Evolutionary conservation across 2,113 vertebrate genomes (phyloP).

Genomic region (Rhinopomastus cyanomelas): DNA sequence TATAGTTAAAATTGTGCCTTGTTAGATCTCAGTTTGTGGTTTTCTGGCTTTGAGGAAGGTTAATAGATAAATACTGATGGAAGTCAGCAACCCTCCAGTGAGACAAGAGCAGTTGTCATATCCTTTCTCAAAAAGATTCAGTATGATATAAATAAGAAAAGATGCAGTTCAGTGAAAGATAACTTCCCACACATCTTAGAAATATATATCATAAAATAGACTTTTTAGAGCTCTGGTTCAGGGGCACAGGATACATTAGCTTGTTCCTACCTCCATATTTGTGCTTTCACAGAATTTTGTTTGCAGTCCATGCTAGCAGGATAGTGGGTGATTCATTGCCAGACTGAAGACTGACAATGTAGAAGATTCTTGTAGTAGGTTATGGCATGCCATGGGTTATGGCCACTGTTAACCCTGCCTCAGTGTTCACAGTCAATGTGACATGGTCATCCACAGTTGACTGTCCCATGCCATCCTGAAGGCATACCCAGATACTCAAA

Average conservation of each 20-base stretch:
- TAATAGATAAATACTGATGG: background rate
- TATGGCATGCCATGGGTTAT: background rate
- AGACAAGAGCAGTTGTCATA: background rate
- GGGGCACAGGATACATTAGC: background rate
- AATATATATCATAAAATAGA: background rate
- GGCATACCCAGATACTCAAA: rapidly evolving
- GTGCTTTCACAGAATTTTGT: background rate
- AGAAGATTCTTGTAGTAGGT: background rate
- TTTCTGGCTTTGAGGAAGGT: background rate
- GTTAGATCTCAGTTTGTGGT: background rate
- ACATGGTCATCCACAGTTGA: background rate
- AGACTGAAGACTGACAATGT: background rate
- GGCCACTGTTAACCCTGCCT: background rate
- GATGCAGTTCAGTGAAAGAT: background rate
- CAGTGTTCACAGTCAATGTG: background rate
- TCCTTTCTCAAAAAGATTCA: background rate
- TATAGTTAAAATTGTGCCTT: background rate
- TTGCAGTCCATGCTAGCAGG: background rate
- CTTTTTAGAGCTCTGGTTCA: background rate
- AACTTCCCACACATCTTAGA: background rate
- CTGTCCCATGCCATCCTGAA: background rate
- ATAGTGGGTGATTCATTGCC: background rate
- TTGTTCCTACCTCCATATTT: background rate
- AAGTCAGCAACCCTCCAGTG: background rate
- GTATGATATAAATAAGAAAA: background rate